A percentile compares a stretch with the other conserved stretches of the same genome.
Evolutionary conservation across 2,888 invertebrate genomes (phyloP).

Genomic region (Trimorus sp.): DNA sequence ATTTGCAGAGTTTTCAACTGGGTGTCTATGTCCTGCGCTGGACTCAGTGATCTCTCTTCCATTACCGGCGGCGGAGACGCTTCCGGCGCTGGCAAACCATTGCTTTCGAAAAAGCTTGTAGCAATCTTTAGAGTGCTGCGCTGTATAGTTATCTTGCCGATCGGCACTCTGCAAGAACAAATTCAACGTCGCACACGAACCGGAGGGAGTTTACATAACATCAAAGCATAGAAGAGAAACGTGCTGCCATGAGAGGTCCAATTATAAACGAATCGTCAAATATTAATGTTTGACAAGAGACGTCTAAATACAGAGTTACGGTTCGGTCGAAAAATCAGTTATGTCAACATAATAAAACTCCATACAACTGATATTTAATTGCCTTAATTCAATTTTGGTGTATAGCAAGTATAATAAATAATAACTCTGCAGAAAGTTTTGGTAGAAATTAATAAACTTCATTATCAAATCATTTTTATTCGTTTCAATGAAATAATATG

Average conservation of each 20-base stretch:
- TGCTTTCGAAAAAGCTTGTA: slow-evolving; percentile 73
- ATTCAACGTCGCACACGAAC: slow-evolving; percentile 47
- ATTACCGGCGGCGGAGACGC: slow-evolving; percentile 73
- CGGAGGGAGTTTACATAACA: slow-evolving; percentile 11
- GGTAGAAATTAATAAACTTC: too few relatives aligned
- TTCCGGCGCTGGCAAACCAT: slow-evolving; percentile 72
- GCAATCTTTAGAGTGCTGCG: slow-evolving; percentile 70
- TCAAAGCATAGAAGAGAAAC: slow-evolving; percentile 28
- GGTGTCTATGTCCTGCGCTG: slow-evolving; percentile 77
- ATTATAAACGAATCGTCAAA: too few relatives aligned
- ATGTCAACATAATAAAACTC: too few relatives aligned
- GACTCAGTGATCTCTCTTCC: slow-evolving; percentile 75
- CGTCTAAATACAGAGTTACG: too few relatives aligned
- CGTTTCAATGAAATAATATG: too few relatives aligned
- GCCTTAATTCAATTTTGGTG: too few relatives aligned
- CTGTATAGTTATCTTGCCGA: slow-evolving; percentile 72
- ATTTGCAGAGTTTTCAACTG: slow-evolving; percentile 78
- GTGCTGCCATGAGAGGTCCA: slow-evolving; percentile 1
- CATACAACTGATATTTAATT: too few relatives aligned
- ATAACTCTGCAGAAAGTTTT: too few relatives aligned
- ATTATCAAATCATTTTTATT: too few relatives aligned
- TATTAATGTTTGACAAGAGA: too few relatives aligned
- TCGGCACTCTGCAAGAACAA: slow-evolving; percentile 72
- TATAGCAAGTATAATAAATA: too few relatives aligned
- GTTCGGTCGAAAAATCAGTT: too few relatives aligned